Evolutionary conservation across 2,797 vertebrate species (phyloP).

Genomic region (Tamandua tetradactyla): DNA sequence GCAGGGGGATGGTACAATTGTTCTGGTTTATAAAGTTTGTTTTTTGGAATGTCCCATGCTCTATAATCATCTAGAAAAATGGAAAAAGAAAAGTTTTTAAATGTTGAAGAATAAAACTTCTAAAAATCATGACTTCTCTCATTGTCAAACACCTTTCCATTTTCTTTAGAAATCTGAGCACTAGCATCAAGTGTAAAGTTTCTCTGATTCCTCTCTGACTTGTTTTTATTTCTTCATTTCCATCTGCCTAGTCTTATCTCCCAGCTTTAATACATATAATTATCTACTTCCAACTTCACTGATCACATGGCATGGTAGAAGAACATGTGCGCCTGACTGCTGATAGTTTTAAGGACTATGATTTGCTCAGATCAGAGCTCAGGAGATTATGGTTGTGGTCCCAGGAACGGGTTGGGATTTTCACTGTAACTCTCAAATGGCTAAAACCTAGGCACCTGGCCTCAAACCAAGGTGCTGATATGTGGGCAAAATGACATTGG

Average conservation of each 20-base stretch:
- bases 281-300: neutral
- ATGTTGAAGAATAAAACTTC: neutral
- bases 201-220: neutral
- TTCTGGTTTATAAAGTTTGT: constrained; percentile 84
- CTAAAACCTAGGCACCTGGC: neutral
- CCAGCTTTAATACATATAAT: neutral
- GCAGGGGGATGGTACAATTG: constrained; percentile 83
- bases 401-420: neutral
- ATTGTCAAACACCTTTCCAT: neutral
- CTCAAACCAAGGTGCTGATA: neutral
- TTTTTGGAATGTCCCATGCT: constrained; percentile 85
- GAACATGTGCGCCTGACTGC: neutral
- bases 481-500: neutral
- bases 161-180: neutral
- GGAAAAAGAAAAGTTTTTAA: constrained; percentile 52
- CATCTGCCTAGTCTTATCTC: neutral
- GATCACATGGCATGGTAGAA: neutral
- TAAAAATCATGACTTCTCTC: neutral
- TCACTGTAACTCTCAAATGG: neutral
- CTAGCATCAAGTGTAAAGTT: neutral
- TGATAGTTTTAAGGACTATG: neutral
- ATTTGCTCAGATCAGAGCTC: neutral
- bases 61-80: constrained; percentile 89
- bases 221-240: neutral
- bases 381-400: neutral